These are phyloP conservation scores for Hydroisotoma schaefferi DNA, from an alignment of 2,888 invertebrate species.

Conservation along the genomic window DNA sequence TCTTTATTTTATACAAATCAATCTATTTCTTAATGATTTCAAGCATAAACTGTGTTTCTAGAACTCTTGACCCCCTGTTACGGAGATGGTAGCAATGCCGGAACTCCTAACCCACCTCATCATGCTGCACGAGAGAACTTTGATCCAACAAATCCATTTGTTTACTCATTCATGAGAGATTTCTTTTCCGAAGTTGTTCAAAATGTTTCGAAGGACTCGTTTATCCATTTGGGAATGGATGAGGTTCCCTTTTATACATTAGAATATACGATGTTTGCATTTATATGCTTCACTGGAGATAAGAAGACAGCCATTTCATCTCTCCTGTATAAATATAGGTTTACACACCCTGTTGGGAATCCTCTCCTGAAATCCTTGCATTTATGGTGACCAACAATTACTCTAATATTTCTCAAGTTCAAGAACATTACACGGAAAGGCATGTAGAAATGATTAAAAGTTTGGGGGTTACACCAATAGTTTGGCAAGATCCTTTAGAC, in stretches of 20 bases:
- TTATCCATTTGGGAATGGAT: constrained; percentile 77
- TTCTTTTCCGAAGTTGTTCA: constrained; percentile 65
- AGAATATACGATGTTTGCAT: too few relatives aligned
- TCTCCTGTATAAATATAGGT: constrained; percentile 24
- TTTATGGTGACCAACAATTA: constrained; percentile 62
- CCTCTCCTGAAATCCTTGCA: constrained; percentile 61
- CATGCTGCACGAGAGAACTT: constrained; percentile 70
- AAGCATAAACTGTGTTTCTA: constrained; percentile 51
- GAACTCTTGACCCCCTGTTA: constrained; percentile 73
- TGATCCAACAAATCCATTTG: constrained; percentile 65
- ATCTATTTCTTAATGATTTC: neutral
- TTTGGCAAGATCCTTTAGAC: constrained; percentile 86
- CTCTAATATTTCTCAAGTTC: constrained; percentile 58
- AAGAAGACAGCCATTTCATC: too few relatives aligned
- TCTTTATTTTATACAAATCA: neutral
- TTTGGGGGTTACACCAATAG: constrained; percentile 59
- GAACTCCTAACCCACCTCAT: constrained; percentile 50
- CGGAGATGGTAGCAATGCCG: constrained; percentile 53
- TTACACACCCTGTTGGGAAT: constrained; percentile 53
- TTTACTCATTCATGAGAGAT: constrained; percentile 65
- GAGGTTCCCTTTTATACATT: constrained; percentile 11
- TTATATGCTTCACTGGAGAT: too few relatives aligned
- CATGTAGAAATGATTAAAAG: constrained; percentile 58
- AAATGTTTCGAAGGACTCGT: constrained; percentile 70
- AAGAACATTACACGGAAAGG: constrained; percentile 65